phyloP scores from a whole-genome alignment of 1,140 invertebrate species.

The Cyclargus thomasi region DNA sequence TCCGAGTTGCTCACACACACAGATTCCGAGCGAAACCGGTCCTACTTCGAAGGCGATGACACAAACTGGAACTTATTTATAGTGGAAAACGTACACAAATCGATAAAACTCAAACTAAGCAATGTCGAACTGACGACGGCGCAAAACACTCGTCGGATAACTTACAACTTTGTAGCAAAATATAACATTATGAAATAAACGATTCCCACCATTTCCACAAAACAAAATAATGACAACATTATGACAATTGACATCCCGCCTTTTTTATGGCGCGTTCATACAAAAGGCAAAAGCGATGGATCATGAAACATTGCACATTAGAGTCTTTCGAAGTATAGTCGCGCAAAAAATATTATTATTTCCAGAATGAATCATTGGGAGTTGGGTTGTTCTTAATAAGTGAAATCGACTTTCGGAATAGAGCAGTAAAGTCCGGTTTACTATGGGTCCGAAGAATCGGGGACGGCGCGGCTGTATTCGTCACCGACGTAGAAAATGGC shows the following conservation, averaged over 20 bases:
- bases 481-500: constrained; percentile 72
- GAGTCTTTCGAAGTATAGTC: constrained; percentile 32
- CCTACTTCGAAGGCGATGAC: constrained; percentile 47
- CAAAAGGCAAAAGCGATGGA: constrained; percentile 19
- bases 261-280: constrained; percentile 39
- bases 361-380: constrained; percentile 64
- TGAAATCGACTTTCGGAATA: constrained; percentile 52
- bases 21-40: constrained; percentile 55
- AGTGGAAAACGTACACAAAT: constrained; percentile 71
- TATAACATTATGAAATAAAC: not conserved
- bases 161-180: constrained; percentile 37
- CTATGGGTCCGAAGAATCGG: constrained; percentile 47
- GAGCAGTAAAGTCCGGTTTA: constrained; percentile 60
- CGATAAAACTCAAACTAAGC: constrained; percentile 53
- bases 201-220: constrained; percentile 8
- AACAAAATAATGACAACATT: constrained; percentile 24
- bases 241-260: constrained; percentile 44
- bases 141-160: constrained; percentile 37
- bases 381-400: constrained; percentile 37
- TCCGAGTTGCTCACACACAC: constrained; percentile 50
- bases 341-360: constrained; percentile 55
- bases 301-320: too few relatives aligned
- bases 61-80: constrained; percentile 71
- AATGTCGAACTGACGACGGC: constrained; percentile 39
- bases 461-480: constrained; percentile 65